Evolutionary conservation across 2,797 vertebrate species (phyloP), one percentile per base, ranked within the genome.

Genomic region (Distichodus sexfasciatus): DNA sequence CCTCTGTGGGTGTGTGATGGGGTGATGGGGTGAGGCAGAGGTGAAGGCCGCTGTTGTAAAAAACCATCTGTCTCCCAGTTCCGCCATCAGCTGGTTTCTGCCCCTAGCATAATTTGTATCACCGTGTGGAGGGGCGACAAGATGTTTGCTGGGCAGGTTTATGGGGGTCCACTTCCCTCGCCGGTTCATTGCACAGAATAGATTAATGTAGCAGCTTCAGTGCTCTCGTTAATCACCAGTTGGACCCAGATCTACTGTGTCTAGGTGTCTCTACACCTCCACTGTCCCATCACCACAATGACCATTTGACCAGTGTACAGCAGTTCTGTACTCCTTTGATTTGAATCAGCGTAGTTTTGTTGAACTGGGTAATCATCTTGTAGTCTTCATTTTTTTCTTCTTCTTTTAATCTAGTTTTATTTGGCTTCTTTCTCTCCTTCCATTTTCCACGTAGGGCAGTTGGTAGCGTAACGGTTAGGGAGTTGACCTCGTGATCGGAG

Each of bases 171-270:
- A 53, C 41, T 51, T 10, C 63, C 48, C 17, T 26, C 65, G 43
- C 33, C 43, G 21, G 57, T 50, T 29, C 63, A 61, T 72, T 61
- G 71, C 57, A 48, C 51, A 67, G 28, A 70, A 57, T 29, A 73
- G 73, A 79, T 79, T 82, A 81, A 82, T 79, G 80, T 77, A 76
- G 78, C 81, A 17, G 68, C 70, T 50, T 69, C 74, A 75, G 70
- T 71, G 76, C 69, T 58, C 28, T 66, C 19, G 72, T 72, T 76
- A 72, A 76, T 82, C 62, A 51, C 46, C 36, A 6, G 23, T 69
- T 61, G 77, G 69, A 64, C 71, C 70, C 7, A 58, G 77, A 79
- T 63, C 77, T 62, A 48, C 61, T 68, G 31, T n/a, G n/a, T n/a
- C n/a, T n/a, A n/a, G n/a, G n/a, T n/a, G 31, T 35, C 4, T 35